Percentiles rank a stretch among this genome's conserved stretches.
Conservation (phyloP, 2,888 invertebrate species). For the Nycteola revayana region DNA sequence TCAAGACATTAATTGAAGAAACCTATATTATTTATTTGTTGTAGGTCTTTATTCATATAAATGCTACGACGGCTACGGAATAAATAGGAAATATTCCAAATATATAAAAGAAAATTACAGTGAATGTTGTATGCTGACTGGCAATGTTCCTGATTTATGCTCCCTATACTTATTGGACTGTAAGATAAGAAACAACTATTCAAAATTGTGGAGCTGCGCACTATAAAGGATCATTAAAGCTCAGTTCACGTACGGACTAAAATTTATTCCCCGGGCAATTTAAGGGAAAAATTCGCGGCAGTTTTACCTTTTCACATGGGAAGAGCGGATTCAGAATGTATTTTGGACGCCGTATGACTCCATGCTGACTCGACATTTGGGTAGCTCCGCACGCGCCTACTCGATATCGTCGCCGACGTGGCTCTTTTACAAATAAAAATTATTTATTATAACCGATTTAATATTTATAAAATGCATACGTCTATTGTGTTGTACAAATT, state of each 20-base stretch:
- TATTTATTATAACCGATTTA: slow-evolving; percentile 26
- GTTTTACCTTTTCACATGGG: slow-evolving; percentile 61
- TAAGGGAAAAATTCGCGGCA: slow-evolving; percentile 63
- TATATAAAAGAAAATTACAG: no score
- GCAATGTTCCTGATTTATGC: slow-evolving; percentile 2
- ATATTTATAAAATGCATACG: not conserved
- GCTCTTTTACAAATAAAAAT: slow-evolving; percentile 39
- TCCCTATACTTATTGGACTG: slow-evolving; percentile 21
- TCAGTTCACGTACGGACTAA: slow-evolving; percentile 63
- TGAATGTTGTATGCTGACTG: no score
- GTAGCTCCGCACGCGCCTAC: slow-evolving; percentile 39
- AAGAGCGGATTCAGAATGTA: slow-evolving; percentile 57
- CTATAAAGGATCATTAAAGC: slow-evolving; percentile 49
- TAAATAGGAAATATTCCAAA: no score
- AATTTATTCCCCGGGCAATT: slow-evolving; percentile 66
- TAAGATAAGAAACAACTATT: slow-evolving; percentile 38
- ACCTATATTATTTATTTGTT: slow-evolving; percentile 12
- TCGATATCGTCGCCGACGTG: slow-evolving; percentile 37
- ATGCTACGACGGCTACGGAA: no score
- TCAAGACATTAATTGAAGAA: slow-evolving; percentile 68
- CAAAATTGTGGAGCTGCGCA: slow-evolving; percentile 40
- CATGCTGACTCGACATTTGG: slow-evolving; percentile 56
- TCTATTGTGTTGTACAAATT: no score
- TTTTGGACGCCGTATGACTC: slow-evolving; percentile 59
- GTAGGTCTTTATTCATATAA: no score